Base-by-base conservation (phyloP, 2,797 vertebrate genomes). In the Fistularia tabacaria region DNA sequence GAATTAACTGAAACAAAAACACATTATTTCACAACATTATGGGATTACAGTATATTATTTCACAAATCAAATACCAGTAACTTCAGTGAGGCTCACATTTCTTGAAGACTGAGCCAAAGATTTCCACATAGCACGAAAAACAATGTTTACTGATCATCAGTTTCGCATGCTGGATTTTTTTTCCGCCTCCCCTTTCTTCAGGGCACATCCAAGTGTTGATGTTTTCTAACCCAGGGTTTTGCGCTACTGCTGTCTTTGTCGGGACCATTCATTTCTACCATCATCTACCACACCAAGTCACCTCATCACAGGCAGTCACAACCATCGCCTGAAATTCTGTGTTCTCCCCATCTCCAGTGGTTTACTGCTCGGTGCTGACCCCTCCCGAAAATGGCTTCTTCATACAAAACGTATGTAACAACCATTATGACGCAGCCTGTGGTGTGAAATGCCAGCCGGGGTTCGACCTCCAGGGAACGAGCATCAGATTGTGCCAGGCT, bases 351-450 rank as follows among this genome's bases (percentile, higher is more conserved):
- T 25, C 46, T 72, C 51, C 81, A 99, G 97, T 89, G 81, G 92
- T 99, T 15, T 87, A 89, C 77, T 99, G 97, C 66, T 90, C 93
- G 64, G 71, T 83, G 39, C 79, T 98, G 64, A 83, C 83, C 54
- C 92, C 95, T 12, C 97, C 96, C 66, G 92, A 93, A 87, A 93
- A 97, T 14, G 95, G 95, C 64, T 93, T 93, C 80, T 99, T 99
- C 74, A 81, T 98, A 79, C 95, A 98, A 71, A 95, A 96, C 49
- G 86, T 91, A 46, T 99, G 97, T 63, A 95, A 96, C 83, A 95
- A 94, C 86, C 91, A 94, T 74, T 98, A 94, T 45, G 93, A 98
- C 8, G 92, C 95, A 9, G 97, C 97, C 12, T 99, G 97, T 14
- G 97, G 97, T 12, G 91, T 98, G 49, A 90, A 92, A 36, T 99